phyloP scores from a whole-genome alignment of 2,113 vertebrate genomes.

The Xiphophorus maculatus region DNA sequence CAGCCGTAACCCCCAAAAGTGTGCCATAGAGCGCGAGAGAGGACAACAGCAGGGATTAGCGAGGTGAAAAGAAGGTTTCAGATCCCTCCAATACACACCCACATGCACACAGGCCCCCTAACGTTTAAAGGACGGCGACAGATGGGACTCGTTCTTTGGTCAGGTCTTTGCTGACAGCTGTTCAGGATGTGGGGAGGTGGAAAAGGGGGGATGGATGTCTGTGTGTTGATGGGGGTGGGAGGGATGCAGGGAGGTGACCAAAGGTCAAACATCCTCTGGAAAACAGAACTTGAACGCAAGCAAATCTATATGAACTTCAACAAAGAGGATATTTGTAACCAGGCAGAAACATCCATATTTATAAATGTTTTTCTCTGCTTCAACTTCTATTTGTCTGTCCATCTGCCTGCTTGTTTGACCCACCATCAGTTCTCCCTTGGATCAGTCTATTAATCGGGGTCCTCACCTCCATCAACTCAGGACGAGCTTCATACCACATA shows the following conservation, averaged over 20 bases:
- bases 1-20: conserved; percentile 62
- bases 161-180: conserved; percentile 78
- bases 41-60: conserved; percentile 68
- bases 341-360: conserved; percentile 61
- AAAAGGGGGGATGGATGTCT: conserved; percentile 12
- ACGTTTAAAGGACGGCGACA: conserved; percentile 78
- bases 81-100: conserved; percentile 36
- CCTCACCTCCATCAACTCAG: background rate
- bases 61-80: conserved; percentile 56
- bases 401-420: conserved; percentile 62
- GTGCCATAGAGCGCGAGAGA: conserved; percentile 58
- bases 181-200: conserved; percentile 55
- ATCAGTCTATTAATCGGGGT: conserved; percentile 41
- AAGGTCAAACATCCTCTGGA: conserved; percentile 71
- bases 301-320: conserved; percentile 39
- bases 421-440: conserved; percentile 24
- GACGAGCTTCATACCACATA: conserved; percentile 17
- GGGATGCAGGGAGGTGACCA: conserved; percentile 44
- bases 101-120: conserved; percentile 43
- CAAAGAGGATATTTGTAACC: conserved; percentile 50
- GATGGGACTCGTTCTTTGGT: conserved; percentile 78
- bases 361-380: conserved; percentile 49
- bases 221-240: conserved; percentile 4
- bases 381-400: conserved; percentile 44
- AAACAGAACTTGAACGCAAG: conserved; percentile 46